Percentiles rank a stretch among this genome's conserved stretches.
Evolutionary conservation across 2,113 vertebrate genomes (phyloP).

Genomic region (Holacanthus passer): DNA sequence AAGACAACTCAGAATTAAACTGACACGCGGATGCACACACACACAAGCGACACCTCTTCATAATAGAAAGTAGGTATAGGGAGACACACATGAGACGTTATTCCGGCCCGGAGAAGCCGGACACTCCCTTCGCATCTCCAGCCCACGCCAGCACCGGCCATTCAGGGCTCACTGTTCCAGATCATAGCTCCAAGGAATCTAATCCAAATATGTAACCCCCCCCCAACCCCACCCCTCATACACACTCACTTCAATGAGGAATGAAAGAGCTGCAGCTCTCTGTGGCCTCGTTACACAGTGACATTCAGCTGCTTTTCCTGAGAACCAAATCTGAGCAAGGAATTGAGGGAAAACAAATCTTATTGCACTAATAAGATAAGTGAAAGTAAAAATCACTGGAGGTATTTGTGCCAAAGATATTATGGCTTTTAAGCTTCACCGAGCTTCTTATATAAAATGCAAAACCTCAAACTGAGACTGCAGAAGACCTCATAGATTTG

Average conservation of each 20-base stretch:
- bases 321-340: not conserved
- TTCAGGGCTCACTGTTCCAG: slow-evolving; percentile 53
- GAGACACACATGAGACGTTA: not conserved
- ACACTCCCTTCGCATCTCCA: slow-evolving; percentile 10
- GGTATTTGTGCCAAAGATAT: not conserved
- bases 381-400: not conserved
- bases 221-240: not conserved
- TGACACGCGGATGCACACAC: not conserved
- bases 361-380: not conserved
- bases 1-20: not conserved
- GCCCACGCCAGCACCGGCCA: not conserved
- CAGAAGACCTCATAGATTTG: not conserved
- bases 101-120: not conserved
- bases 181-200: slow-evolving; percentile 64
- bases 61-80: not conserved
- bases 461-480: not conserved
- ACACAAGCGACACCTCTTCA: not conserved
- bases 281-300: slow-evolving; percentile 10
- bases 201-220: slow-evolving; percentile 17
- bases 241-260: not conserved
- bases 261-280: slow-evolving; percentile 10
- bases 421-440: not conserved
- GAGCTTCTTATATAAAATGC: not conserved
- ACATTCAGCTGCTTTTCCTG: slow-evolving; percentile 12
- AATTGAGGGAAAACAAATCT: not conserved